Percentiles rank a stretch among this genome's conserved stretches.
Evolutionary conservation across 2,113 vertebrate species (phyloP).

Genomic region (Brienomyrus brachyistius): DNA sequence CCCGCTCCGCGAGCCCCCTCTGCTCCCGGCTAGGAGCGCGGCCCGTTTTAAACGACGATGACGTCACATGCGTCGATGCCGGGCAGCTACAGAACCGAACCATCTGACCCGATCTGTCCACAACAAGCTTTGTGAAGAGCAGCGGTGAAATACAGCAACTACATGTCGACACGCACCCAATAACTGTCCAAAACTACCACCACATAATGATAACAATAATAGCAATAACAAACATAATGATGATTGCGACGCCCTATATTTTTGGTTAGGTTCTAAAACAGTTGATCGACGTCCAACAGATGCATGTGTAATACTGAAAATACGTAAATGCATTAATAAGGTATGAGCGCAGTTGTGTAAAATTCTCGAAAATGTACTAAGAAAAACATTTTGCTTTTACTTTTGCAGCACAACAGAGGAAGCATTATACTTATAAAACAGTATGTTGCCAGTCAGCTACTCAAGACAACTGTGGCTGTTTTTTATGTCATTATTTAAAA

Average conservation of each 20-base stretch:
- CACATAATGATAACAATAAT: not conserved
- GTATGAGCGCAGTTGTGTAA: not conserved
- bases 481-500: not conserved
- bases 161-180: not conserved
- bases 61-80: conserved; percentile 16
- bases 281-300: not conserved
- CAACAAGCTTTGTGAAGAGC: not conserved
- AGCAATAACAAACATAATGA: not conserved
- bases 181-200: not conserved
- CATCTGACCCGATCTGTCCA: not conserved
- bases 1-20: not conserved
- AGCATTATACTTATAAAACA: not conserved
- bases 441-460: not conserved
- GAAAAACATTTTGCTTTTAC: not conserved
- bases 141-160: not conserved
- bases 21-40: conserved; percentile 19
- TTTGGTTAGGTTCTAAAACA: not conserved
- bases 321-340: not conserved
- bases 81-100: not conserved
- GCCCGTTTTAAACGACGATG: conserved; percentile 25
- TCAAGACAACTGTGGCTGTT: not conserved
- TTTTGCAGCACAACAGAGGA: not conserved
- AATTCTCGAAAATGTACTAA: not conserved
- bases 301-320: not conserved
- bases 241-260: not conserved